Evolutionary conservation across 2,113 vertebrate species (phyloP).

Genomic region (Callipepla californica): DNA sequence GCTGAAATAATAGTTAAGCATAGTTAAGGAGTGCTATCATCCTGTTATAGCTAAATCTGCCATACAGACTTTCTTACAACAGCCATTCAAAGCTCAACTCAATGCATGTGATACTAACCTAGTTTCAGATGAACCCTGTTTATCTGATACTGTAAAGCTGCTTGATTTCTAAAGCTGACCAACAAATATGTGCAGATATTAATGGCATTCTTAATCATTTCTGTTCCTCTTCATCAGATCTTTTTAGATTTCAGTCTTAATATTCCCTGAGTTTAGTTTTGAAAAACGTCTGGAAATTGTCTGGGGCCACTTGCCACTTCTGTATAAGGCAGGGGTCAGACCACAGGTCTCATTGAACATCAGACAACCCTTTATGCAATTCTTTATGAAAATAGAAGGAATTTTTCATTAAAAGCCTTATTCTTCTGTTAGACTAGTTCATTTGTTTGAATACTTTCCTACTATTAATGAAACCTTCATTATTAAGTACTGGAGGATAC

Average conservation of each 20-base stretch:
- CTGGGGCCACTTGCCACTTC: neutral
- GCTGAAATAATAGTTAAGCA: neutral
- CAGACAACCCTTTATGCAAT: neutral
- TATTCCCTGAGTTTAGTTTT: neutral
- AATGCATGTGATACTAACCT: neutral
- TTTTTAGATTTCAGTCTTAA: neutral
- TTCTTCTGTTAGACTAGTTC: neutral
- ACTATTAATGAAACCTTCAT: neutral
- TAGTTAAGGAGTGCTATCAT: accelerated
- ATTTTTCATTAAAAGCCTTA: neutral
- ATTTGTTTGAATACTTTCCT: neutral
- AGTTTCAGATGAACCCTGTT: accelerated
- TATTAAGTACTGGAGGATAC: neutral
- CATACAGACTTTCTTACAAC: neutral
- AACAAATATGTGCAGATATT: neutral
- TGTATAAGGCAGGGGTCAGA: neutral
- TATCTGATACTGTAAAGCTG: neutral
- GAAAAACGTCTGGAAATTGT: neutral
- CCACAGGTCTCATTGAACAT: neutral
- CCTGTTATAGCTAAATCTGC: neutral
- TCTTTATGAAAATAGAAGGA: neutral
- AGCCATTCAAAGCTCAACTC: neutral
- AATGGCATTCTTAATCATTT: neutral
- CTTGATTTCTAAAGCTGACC: neutral
- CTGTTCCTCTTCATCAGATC: neutral